Evolutionary conservation across 2,888 invertebrate species (phyloP).

Genomic region (Pogonocherus hispidulus): DNA sequence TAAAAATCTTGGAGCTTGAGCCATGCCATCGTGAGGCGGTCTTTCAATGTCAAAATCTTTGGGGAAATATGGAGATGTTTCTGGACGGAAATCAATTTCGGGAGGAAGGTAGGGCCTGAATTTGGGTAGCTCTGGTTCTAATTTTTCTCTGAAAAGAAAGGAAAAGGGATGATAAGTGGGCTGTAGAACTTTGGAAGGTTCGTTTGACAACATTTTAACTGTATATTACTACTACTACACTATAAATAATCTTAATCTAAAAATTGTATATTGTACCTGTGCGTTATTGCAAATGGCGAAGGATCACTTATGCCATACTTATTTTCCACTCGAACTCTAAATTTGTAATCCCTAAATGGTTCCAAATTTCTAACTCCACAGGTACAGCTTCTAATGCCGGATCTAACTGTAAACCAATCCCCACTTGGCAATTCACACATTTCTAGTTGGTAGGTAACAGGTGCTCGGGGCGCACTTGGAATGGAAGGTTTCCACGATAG

Average conservation of each 20-base stretch:
- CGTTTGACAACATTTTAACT: too few relatives aligned
- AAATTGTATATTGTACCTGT: too few relatives aligned
- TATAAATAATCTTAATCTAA: too few relatives aligned
- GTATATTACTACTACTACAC: too few relatives aligned
- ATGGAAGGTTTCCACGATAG: constrained; percentile 96
- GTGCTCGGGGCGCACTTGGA: constrained; percentile 87
- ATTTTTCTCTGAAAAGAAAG: constrained; percentile 72
- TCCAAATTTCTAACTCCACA: constrained; percentile 92
- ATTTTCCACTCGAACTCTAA: constrained; percentile 96
- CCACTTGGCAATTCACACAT: constrained; percentile 93
- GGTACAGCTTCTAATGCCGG: constrained; percentile 88
- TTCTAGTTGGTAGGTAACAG: constrained; percentile 95
- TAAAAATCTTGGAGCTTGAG: constrained; percentile 89
- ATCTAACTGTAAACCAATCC: constrained; percentile 91
- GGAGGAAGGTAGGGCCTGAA: constrained; percentile 85
- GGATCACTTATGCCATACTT: constrained; percentile 97
- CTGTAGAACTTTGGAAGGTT: background rate
- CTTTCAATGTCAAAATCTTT: constrained; percentile 93
- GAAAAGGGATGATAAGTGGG: background rate
- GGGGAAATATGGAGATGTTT: constrained; percentile 89
- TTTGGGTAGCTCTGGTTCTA: constrained; percentile 85
- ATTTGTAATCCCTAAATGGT: constrained; percentile 95
- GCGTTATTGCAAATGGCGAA: constrained; percentile 89
- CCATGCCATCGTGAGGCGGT: constrained; percentile 87
- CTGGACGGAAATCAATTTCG: constrained; percentile 86